Evolutionary conservation across 2,797 vertebrate genomes (phyloP).

Genomic region (Chrysocyon brachyurus): DNA sequence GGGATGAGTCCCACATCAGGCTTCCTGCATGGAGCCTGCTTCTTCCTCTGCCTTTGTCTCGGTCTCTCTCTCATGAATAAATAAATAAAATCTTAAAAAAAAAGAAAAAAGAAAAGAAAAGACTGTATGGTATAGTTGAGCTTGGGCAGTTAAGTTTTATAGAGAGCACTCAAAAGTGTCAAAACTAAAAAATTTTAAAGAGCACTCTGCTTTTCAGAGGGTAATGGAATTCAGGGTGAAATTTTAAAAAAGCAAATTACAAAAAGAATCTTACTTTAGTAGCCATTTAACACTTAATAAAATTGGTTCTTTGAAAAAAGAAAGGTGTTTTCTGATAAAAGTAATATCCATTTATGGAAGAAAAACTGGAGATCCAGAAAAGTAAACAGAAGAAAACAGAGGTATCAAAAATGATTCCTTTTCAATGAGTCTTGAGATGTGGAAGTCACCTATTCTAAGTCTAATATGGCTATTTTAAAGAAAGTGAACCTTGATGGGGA

Average conservation of each 20-base stretch:
- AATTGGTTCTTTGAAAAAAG: slow-evolving; percentile 53
- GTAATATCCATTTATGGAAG: background rate
- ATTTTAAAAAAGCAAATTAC: background rate
- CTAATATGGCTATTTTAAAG: background rate
- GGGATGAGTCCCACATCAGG: too few species aligned
- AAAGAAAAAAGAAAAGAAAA: background rate
- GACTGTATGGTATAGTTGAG: background rate
- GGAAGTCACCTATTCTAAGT: slow-evolving; percentile 30
- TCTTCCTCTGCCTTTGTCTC: too few species aligned
- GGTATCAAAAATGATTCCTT: background rate
- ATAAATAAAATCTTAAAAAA: too few species aligned
- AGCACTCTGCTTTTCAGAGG: slow-evolving; percentile 31
- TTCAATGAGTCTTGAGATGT: slow-evolving; percentile 36
- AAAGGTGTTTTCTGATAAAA: slow-evolving; percentile 48
- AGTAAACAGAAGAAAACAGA: slow-evolving; percentile 22
- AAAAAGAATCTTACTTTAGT: slow-evolving; percentile 61
- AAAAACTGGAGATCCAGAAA: slow-evolving; percentile 44
- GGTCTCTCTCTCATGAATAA: too few species aligned
- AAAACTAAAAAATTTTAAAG: slow-evolving; percentile 27
- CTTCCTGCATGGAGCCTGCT: too few species aligned
- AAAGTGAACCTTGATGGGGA: background rate
- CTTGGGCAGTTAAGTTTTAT: background rate
- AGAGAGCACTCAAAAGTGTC: background rate
- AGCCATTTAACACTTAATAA: background rate
- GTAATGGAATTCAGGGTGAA: background rate